These are phyloP conservation scores for Cranoglanis bouderius DNA, from an alignment of 2,113 vertebrate species.

Conservation along the genomic window DNA sequence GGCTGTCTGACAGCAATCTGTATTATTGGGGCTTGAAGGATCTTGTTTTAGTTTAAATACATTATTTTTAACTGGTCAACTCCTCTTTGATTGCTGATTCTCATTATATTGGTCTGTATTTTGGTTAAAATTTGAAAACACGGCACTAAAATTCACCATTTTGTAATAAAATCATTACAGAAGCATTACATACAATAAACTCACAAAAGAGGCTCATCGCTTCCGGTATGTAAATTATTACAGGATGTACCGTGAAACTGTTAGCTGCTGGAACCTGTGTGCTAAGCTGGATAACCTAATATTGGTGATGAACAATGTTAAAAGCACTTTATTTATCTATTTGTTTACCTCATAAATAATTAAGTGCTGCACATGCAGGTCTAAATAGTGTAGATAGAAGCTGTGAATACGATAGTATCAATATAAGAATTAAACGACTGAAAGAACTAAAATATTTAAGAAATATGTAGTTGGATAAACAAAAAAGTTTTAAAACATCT, in stretches of 20 bases:
- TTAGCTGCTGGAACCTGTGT: background rate
- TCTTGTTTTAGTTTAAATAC: background rate
- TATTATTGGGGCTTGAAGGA: background rate
- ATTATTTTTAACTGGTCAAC: background rate
- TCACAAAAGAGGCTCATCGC: background rate
- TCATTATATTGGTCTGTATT: background rate
- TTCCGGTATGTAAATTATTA: background rate
- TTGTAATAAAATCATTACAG: background rate
- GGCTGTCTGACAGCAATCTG: background rate
- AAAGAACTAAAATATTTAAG: too few species aligned
- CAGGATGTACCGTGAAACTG: background rate
- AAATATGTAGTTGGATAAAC: background rate
- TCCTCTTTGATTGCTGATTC: background rate
- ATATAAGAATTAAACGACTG: background rate
- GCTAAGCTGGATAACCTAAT: background rate
- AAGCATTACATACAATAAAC: background rate
- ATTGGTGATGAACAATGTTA: background rate
- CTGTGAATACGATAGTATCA: background rate
- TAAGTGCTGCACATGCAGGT: background rate
- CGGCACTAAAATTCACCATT: background rate
- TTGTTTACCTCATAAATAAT: background rate
- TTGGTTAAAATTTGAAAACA: background rate
- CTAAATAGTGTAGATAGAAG: background rate
- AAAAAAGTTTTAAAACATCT: too few species aligned
- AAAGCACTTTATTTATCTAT: background rate